phyloP scores from a whole-genome alignment of 1,140 invertebrate genomes.

The Aleiodes sp. region DNA sequence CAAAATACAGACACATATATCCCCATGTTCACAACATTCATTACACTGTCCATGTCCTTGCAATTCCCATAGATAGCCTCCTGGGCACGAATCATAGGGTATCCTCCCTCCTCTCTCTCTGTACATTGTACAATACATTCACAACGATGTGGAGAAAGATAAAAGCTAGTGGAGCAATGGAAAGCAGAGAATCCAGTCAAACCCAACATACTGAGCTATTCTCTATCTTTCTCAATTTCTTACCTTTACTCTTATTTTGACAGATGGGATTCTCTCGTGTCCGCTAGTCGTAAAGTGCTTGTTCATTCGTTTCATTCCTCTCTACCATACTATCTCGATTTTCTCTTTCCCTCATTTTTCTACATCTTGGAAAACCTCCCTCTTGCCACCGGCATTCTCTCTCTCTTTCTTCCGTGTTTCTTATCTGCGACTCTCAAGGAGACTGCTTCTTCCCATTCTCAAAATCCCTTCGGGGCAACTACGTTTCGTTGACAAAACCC shows the following conservation, averaged over 20 bases:
- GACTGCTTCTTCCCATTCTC: background rate
- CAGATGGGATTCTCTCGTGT: slow-evolving; percentile 33
- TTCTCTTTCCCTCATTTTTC: background rate
- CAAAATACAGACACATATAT: background rate
- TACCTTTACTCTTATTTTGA: background rate
- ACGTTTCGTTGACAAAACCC: slow-evolving; percentile 6
- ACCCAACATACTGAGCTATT: background rate
- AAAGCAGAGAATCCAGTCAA: too few relatives aligned
- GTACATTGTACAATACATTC: too few relatives aligned
- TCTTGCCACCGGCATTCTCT: background rate
- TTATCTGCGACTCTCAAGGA: background rate
- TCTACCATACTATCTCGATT: background rate
- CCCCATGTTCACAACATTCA: background rate
- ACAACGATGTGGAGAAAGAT: background rate
- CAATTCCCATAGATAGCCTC: background rate
- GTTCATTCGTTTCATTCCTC: slow-evolving; percentile 27
- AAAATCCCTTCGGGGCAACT: background rate
- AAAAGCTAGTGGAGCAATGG: too few relatives aligned
- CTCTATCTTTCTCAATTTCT: background rate
- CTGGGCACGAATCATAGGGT: background rate
- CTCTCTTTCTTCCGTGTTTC: background rate
- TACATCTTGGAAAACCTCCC: background rate
- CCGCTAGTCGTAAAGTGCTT: slow-evolving; percentile 32
- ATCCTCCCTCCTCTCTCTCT: too few relatives aligned
- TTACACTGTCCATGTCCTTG: background rate